Conservation (phyloP, 2,113 vertebrate species). For the Nothocercus julius region DNA sequence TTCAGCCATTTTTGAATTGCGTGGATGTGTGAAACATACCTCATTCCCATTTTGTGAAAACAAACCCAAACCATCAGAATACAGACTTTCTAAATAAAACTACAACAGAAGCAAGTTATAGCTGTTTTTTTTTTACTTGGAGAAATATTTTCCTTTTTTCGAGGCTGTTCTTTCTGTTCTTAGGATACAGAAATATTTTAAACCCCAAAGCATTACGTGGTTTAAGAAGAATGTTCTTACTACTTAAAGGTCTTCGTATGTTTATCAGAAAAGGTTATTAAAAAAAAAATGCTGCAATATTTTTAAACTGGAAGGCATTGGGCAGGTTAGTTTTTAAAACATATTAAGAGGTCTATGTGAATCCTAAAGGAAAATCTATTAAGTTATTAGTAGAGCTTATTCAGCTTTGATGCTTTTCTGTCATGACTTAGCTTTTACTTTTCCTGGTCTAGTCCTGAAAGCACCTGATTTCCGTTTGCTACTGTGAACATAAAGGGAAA, state of each 20-base stretch:
- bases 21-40: background rate
- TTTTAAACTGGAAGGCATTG: background rate
- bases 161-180: background rate
- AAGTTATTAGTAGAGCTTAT: background rate
- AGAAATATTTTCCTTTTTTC: background rate
- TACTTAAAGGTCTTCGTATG: background rate
- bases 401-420: background rate
- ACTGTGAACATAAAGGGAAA: background rate
- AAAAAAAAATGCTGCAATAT: background rate
- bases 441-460: background rate
- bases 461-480: background rate
- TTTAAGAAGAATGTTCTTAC: background rate
- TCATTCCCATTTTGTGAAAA: background rate
- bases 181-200: background rate
- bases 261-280: background rate
- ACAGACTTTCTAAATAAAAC: background rate
- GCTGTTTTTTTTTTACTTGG: background rate
- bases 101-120: background rate
- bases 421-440: slow-evolving; percentile 10
- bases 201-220: background rate
- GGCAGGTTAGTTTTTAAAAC: background rate
- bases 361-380: background rate
- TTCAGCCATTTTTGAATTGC: background rate
- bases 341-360: background rate
- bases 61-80: background rate